Evolutionary conservation across 1,140 invertebrate genomes (phyloP), one percentile per base, ranked within the genome.

Genomic region (Drosophila suzukii): DNA sequence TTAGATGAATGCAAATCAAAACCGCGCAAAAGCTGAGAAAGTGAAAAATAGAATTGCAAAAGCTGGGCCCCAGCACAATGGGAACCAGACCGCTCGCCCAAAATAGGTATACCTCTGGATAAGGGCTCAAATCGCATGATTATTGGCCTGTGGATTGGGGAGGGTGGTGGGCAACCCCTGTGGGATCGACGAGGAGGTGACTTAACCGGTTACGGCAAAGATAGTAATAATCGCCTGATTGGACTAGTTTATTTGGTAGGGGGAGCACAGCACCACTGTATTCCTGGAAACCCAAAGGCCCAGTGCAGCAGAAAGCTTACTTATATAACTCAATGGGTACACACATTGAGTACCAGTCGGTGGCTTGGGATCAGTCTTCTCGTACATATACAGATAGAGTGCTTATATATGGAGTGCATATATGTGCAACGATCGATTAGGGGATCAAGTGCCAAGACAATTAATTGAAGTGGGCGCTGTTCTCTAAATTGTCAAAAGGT

Each of bases 401-500:
- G n/a, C 34, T 17, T 11, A 30, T 54, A 30, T 17, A 30, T 17
- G 13, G 27, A 7, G 51, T 53, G 32, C 36, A 53, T 15, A 27
- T 43, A 20, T 41, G 20, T 41, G 24, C 10, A 13, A 3, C 24
- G 13, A 43, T 66, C 17, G 50, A 57, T 70, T 57, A 11, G n/a
- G 63, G 54, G 63, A 70, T 55, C 61, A 68, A 68, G 49, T 44
- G 61, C 38, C 47, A 53, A 17, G 11, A 27, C 49, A 55, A 70
- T 70, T 68, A 68, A 70, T 32, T 15, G 24, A 55, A 56, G 66
- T 46, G 20, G 24, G 15, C 11, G 38, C 30, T 20, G 13, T 39
- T 17, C 5, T 13, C 11, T 36, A 4, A 44, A 13, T 13, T 54
- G 3, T 30, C n/a, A 4, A 51, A 15, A 15, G 7, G 27, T 27